Evolutionary conservation across 2,888 invertebrate species (phyloP), one percentile per base, ranked within the genome.

Genomic region (Stenodema calcarata): DNA sequence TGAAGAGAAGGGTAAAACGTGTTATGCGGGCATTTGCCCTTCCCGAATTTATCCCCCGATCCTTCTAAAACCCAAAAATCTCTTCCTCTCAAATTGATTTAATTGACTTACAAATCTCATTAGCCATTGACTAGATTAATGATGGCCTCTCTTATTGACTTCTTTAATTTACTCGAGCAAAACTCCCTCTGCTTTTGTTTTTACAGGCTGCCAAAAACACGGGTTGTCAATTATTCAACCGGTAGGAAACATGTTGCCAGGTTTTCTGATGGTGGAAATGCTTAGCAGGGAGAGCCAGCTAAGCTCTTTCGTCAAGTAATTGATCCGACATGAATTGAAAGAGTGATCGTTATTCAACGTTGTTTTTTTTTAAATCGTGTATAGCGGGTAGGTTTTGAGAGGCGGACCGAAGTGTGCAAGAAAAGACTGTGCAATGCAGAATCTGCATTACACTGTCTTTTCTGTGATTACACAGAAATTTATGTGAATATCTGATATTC

Each of bases 31-130:
- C 16, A 30, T 76, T 44, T 44, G 42, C 44, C 78, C 27, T 44
- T 78, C 35, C 73, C 30, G 35, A 18, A 42, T 16, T 78, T 44
- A 44, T 23, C 44, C 44, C 41, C 44, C 27, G 7, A 73, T 16
- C 18, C 78, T 16, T 44, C 44, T 16, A 6, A 18, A 44, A 27
- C 78, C 42, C 27, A 44, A 78, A 78, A 78, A 78, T 78, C 78
- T 78, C 78, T 44, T 78, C 47, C 47, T 44, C 78, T 78, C 78
- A 78, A 78, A 78, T 78, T 44, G 44, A 44, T 44, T 44, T 78
- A 78, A 78, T 78, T 78, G 78, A 78, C 78, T 78, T 78, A 78
- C 78, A 78, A 78, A 78, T 44, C 78, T 78, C 78, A 78, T 78
- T 78, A 78, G 44, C 47, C 12, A 18, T 78, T 44, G 42, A 78